A percentile compares a stretch with the other conserved stretches of the same genome.
Conservation (phyloP, 2,113 vertebrate species). For the Cepphus grylle region DNA sequence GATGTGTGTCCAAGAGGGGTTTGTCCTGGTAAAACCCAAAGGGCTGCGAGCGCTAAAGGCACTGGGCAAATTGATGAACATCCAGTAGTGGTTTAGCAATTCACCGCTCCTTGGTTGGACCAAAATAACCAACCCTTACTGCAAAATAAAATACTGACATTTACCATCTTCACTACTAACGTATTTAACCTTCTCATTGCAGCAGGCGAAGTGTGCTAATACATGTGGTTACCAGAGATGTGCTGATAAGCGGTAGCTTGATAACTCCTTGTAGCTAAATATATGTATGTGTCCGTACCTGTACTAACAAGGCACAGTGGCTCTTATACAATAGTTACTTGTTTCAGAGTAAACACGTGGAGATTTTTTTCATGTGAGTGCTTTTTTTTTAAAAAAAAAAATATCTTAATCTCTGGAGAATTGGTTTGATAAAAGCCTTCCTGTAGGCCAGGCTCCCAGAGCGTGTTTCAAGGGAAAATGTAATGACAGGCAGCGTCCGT, state of each 20-base stretch:
- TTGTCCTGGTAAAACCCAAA: background rate
- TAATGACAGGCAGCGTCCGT: background rate
- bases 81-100: background rate
- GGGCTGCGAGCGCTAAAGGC: background rate
- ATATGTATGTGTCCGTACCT: background rate
- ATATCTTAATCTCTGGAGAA: slow-evolving; percentile 10
- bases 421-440: slow-evolving; percentile 27
- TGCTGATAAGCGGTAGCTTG: background rate
- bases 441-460: background rate
- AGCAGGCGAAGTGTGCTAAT: background rate
- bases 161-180: background rate
- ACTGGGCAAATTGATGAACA: background rate
- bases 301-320: slow-evolving; percentile 6
- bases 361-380: background rate
- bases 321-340: slow-evolving; percentile 26
- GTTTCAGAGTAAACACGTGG: slow-evolving; percentile 28
- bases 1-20: background rate
- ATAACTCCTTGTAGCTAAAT: background rate
- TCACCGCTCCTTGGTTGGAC: background rate
- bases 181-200: background rate
- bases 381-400: background rate
- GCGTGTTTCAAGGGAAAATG: background rate
- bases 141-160: background rate
- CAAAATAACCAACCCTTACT: background rate
- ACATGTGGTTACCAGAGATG: background rate